A percentile compares a stretch with the other conserved stretches of the same genome.
Conservation (phyloP, 2,888 invertebrate species). For the Punctoribates punctum region DNA sequence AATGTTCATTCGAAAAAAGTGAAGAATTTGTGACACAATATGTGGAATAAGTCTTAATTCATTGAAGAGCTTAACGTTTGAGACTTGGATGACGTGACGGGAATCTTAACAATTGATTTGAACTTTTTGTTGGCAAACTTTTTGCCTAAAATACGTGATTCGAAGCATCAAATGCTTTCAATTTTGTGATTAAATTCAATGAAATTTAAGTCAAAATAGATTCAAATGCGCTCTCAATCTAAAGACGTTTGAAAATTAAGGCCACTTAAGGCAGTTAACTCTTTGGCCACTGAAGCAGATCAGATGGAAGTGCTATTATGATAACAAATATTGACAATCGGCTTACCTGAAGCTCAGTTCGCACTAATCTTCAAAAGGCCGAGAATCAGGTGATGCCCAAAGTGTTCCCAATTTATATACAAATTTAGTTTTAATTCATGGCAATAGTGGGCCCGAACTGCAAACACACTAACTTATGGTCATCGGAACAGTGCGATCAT, state of each 20-base stretch:
- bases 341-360: slow-evolving; percentile 33
- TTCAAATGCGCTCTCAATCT: not conserved
- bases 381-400: not conserved
- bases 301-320: not conserved
- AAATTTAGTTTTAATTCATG: not conserved
- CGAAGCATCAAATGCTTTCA: slow-evolving; percentile 15
- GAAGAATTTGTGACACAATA: not conserved
- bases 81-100: not conserved
- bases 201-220: slow-evolving; percentile 11
- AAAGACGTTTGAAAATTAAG: not conserved
- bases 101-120: not conserved
- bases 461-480: slow-evolving; percentile 21
- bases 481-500: slow-evolving; percentile 18
- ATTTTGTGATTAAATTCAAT: not conserved
- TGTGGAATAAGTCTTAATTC: slow-evolving; percentile 4
- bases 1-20: not conserved
- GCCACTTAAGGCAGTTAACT: not conserved
- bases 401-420: slow-evolving; percentile 14
- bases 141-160: slow-evolving; percentile 1
- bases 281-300: not conserved
- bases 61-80: slow-evolving; percentile 7
- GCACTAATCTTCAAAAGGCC: slow-evolving; percentile 14
- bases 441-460: slow-evolving; percentile 1
- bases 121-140: not conserved
- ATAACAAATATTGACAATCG: slow-evolving; percentile 30